These are phyloP conservation scores for Myotis yumanensis DNA, from an alignment of 2,113 vertebrate genomes.

Conservation along the genomic window DNA sequence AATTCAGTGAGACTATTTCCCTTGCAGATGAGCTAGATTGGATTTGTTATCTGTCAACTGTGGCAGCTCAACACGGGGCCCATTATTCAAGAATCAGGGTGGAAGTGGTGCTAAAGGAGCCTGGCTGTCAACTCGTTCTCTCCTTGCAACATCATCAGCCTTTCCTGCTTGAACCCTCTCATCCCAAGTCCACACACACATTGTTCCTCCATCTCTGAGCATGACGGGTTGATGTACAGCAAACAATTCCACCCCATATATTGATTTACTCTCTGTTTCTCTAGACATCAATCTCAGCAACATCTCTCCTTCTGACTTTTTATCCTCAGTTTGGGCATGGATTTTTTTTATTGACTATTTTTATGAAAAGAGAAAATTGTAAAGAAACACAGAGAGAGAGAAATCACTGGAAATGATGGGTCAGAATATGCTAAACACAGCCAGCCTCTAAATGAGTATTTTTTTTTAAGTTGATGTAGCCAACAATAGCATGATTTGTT, in stretches of 20 bases:
- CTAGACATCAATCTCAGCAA: conserved; percentile 62
- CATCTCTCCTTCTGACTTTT: conserved; percentile 1
- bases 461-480: not conserved
- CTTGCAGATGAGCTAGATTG: conserved; percentile 58
- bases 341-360: not conserved
- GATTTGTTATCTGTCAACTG: conserved; percentile 54
- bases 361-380: conserved; percentile 36
- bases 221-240: conserved; percentile 3
- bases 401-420: not conserved
- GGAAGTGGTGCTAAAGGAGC: conserved; percentile 24
- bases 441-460: not conserved
- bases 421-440: not conserved
- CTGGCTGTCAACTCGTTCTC: conserved; percentile 18
- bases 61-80: not conserved
- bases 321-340: not conserved
- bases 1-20: not conserved
- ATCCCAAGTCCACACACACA: conserved; percentile 53
- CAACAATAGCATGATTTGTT: not conserved
- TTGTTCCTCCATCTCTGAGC: conserved; percentile 40
- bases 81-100: conserved; percentile 48
- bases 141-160: not conserved
- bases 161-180: conserved; percentile 14
- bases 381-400: not conserved
- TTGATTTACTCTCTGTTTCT: conserved; percentile 69
- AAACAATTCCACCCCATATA: conserved; percentile 36